Conservation (phyloP, 2,113 vertebrate genomes). For the Octodon degus region DNA sequence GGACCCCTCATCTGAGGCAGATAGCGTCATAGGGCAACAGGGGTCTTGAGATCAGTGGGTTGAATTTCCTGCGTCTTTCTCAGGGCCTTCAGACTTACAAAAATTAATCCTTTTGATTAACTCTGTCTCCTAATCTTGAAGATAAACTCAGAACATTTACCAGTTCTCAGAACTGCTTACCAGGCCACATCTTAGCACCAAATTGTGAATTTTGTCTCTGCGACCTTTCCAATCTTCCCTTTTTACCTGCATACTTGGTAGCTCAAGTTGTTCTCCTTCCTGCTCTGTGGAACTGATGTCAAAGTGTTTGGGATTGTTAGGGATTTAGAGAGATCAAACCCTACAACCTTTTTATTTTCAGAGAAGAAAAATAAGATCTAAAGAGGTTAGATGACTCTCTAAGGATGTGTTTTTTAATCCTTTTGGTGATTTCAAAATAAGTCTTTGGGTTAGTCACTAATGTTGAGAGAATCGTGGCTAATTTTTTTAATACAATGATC, state of each 20-base stretch:
- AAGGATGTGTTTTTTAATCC: slow-evolving; percentile 56
- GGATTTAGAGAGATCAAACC: slow-evolving; percentile 70
- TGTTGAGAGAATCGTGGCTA: neutral
- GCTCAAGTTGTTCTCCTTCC: slow-evolving; percentile 50
- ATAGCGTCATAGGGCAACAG: slow-evolving; percentile 76
- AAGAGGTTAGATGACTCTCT: slow-evolving; percentile 31
- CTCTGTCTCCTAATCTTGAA: slow-evolving; percentile 77
- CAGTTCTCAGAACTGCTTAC: slow-evolving; percentile 72
- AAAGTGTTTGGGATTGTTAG: slow-evolving; percentile 63
- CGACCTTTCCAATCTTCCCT: slow-evolving; percentile 74
- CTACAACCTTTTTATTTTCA: slow-evolving; percentile 62
- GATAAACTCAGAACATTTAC: slow-evolving; percentile 79
- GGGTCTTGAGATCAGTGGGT: slow-evolving; percentile 75
- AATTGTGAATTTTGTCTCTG: slow-evolving; percentile 75
- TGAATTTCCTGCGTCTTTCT: slow-evolving; percentile 76
- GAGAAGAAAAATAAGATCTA: slow-evolving; percentile 51
- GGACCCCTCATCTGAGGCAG: slow-evolving; percentile 64
- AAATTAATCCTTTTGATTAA: slow-evolving; percentile 81
- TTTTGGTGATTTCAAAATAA: slow-evolving; percentile 52
- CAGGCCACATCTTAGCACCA: slow-evolving; percentile 68
- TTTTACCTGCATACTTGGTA: slow-evolving; percentile 74
- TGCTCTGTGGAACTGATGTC: slow-evolving; percentile 58
- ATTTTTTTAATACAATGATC: slow-evolving; percentile 29
- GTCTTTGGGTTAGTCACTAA: neutral
- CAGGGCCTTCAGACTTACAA: slow-evolving; percentile 73